Base-by-base conservation (phyloP, 30 jellyfish, hydroid and myxozoan genomes). In the Chironex yamaguchii region DNA sequence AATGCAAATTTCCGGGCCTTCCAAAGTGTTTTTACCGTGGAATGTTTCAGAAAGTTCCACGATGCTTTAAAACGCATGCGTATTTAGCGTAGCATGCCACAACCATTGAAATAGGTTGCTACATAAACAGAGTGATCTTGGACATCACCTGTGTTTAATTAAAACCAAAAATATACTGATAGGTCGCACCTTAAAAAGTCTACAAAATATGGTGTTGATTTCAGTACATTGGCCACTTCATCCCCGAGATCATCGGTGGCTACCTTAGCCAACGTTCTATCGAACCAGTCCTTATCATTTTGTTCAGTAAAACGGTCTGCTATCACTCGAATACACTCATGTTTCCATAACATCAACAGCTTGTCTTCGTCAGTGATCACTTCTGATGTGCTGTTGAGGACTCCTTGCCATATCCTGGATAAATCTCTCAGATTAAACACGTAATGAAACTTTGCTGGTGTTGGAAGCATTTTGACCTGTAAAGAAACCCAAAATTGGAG, bases 381-480 rank as follows among this genome's bases (percentile, higher is more conserved):
- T 29, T 89, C 97, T 24, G 84, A 71, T 36, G 70, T 76, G 20
- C 92, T 31, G 75, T 89, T 80, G 51, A 89, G 83, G 90, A 89
- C 81, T 9, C 97, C 97, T 89, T 89, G 97, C 97, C 97, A 89
- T 14, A 89, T 76, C 4, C 97, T 84, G 2, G 97, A 89, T 36
- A 89, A 68, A 51, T 89, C 97, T 2, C 97, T 91, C 6, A 89
- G 88, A 36, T 89, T 89, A 87, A 89, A 89, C 0, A 88, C 66
- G 51, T 88, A 88, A 29, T 88, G 96, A 68, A 88, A 88, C 34
- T 88, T 88, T 14, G 96, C 96, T 0, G 96, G 96, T 4, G 96
- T 88, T 35, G 96, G 96, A 50, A 88, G 49, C 96, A 88, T 88
- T 69, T 79, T 88, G 36, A 88, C 96, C 96, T 88, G 42, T 31